phyloP scores from a whole-genome alignment of 2,888 invertebrate genomes.

The Charanyca ferruginea region DNA sequence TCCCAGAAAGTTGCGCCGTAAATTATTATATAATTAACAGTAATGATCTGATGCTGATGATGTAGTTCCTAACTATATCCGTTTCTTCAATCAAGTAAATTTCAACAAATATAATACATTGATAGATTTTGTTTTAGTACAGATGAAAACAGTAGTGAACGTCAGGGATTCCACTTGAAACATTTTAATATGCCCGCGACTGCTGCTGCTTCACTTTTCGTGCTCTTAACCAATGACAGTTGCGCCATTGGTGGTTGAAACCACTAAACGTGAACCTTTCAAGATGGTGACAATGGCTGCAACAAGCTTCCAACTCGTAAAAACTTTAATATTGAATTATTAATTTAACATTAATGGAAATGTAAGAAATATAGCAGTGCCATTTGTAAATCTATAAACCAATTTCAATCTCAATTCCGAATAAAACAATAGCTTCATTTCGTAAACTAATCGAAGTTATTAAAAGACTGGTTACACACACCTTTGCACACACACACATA shows the following conservation, averaged over 20 bases:
- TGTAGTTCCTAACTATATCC: neutral
- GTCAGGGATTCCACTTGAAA: neutral
- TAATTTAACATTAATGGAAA: neutral
- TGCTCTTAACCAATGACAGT: conserved; percentile 18
- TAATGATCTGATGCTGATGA: neutral
- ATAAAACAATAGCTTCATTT: conserved; percentile 46
- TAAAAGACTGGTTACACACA: conserved; percentile 62
- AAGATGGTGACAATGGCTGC: conserved; percentile 16
- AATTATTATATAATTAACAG: too few species aligned
- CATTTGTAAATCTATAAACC: neutral
- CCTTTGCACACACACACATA: conserved; percentile 50
- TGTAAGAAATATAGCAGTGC: neutral
- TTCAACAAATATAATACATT: neutral
- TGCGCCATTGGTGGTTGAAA: conserved; percentile 22
- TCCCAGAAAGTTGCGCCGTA: too few species aligned
- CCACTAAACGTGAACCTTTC: conserved; percentile 35
- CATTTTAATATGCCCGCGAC: conserved; percentile 36
- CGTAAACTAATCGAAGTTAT: conserved; percentile 57
- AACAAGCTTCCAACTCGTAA: neutral
- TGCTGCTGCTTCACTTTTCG: neutral
- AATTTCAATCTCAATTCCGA: conserved; percentile 17
- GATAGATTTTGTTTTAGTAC: neutral
- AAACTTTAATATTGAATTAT: neutral
- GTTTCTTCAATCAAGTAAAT: neutral
- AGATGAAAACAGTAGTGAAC: conserved; percentile 13